Evolutionary conservation across 1,140 invertebrate genomes (phyloP), one percentile per base, ranked within the genome.

Genomic region (Drosophila azteca): DNA sequence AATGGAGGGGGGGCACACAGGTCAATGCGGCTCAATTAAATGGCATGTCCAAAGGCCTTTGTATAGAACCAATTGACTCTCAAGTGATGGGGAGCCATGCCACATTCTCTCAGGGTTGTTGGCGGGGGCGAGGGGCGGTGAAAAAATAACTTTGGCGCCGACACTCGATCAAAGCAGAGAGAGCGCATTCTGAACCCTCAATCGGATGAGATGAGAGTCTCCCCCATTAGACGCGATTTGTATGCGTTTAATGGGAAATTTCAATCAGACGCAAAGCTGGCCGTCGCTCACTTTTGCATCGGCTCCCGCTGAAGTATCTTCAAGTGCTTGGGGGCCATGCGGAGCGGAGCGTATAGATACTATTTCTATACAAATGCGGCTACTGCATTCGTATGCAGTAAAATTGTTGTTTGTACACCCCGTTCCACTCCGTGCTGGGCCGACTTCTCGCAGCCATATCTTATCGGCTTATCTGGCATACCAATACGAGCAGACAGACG

Each of bases 1-100:
- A n/a, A n/a, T n/a, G n/a, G 59, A 13, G 3, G 9, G 4, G 35
- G 35, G 3, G 5, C 11, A 35, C 70, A 57, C 53, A 77, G 81
- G 77, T 84, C 73, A 85, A 66, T 77, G 81, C 64, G 74, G 77
- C 73, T 80, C 73, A 84, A 80, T 85, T 80, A 85, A 85, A 77
- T 77, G 77, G 44, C 24, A 52, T 46, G 35, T 65, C 68, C 51
- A 48, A 60, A 39, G 49, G 67, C 49, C 45, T 58, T 66, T 75
- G 63, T 74, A 43, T 41, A 57, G 43, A 55, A 39, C 49, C 69
- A 62, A 65, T 65, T 69, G 64, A 43, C 43, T 74, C 49, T 59
- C 39, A 48, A 75, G 55, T 63, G 58, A 64, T 43, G 17, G 57
- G 39, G 24, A 51, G 53, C n/a, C 55, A 39, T 5, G 35, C 11